Percentiles rank a stretch among this genome's conserved stretches.
These are phyloP conservation scores for Lepas anatifera DNA, from an alignment of 2,888 invertebrate species.

Conservation along the genomic window DNA sequence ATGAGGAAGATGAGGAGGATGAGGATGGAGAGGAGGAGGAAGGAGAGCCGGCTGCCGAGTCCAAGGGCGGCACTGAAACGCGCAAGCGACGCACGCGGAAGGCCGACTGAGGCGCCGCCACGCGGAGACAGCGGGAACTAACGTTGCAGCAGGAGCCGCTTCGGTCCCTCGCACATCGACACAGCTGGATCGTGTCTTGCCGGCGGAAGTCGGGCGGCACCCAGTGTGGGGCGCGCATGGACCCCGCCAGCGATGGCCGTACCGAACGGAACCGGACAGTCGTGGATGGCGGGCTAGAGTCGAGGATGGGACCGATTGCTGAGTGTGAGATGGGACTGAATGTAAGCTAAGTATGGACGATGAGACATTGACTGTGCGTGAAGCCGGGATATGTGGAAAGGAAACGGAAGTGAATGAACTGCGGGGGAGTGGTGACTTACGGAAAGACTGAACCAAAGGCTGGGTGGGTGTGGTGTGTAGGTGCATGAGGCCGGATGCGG, in stretches of 20 bases:
- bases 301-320: no score
- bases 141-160: neutral
- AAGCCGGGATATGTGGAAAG: no score
- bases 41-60: neutral
- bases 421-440: neutral
- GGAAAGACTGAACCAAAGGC: no score
- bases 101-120: neutral
- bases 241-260: neutral
- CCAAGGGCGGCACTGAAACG: neutral
- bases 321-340: no score
- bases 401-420: no score
- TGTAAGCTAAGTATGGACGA: no score
- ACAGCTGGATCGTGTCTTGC: neutral
- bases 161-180: neutral
- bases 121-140: neutral
- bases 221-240: neutral
- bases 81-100: slow-evolving; percentile 3
- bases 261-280: no score
- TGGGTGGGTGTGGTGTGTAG: no score
- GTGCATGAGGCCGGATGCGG: no score
- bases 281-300: no score
- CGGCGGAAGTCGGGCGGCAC: neutral
- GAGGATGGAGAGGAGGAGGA: neutral
- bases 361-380: no score
- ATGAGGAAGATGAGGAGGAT: neutral